phyloP scores from a whole-genome alignment of 2,888 invertebrate genomes.

The Stenurella melanura region DNA sequence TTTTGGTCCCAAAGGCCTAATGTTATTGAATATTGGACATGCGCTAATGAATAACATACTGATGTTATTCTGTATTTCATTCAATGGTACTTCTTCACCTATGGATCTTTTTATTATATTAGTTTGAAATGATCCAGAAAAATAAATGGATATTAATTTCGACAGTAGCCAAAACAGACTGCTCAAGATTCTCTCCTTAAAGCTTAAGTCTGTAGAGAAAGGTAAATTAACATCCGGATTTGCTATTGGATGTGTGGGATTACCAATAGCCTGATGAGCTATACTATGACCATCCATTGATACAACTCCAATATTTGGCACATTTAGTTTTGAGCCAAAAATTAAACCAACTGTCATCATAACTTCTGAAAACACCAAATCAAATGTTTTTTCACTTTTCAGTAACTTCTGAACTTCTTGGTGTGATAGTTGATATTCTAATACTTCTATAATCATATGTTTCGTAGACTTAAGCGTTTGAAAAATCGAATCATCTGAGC shows the following conservation, averaged over 20 bases:
- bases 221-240: conserved; percentile 65
- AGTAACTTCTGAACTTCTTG: conserved; percentile 57
- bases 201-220: conserved; percentile 56
- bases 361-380: conserved; percentile 64
- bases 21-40: conserved; percentile 65
- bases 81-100: conserved; percentile 55
- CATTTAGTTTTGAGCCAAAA: conserved; percentile 64
- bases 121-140: conserved; percentile 5
- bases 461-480: neutral
- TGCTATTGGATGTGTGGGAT: conserved; percentile 66
- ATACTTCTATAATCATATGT: neutral
- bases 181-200: conserved; percentile 63
- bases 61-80: conserved; percentile 63
- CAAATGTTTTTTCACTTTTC: conserved; percentile 59
- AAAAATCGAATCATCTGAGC: conserved; percentile 27
- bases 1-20: conserved; percentile 63
- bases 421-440: conserved; percentile 37
- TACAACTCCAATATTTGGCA: conserved; percentile 67
- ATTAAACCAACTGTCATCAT: conserved; percentile 53
- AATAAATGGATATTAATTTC: conserved; percentile 25
- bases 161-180: conserved; percentile 43
- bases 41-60: conserved; percentile 67
- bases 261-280: conserved; percentile 66
- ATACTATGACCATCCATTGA: conserved; percentile 63
- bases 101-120: conserved; percentile 18